A percentile compares a stretch with the other conserved stretches of the same genome.
These are phyloP conservation scores for Melieria crassipennis DNA, from an alignment of 2,888 invertebrate genomes.

Conservation along the genomic window DNA sequence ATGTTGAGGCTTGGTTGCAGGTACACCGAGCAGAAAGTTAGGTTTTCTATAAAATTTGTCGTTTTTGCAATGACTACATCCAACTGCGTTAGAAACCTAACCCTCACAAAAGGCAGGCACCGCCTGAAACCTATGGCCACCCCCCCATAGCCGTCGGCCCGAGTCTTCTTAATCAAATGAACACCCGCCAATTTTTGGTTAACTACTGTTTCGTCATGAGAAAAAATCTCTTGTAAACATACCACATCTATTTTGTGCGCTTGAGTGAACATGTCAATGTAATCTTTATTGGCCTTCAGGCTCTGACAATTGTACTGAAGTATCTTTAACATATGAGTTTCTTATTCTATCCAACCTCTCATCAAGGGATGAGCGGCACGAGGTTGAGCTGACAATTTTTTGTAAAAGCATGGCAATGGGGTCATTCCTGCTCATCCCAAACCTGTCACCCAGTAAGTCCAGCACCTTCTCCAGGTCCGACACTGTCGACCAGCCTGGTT, in stretches of 20 bases:
- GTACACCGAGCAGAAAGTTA: not conserved
- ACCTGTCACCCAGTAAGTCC: not conserved
- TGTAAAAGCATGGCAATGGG: not conserved
- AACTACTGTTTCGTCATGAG: not conserved
- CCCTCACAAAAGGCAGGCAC: not conserved
- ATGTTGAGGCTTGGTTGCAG: not conserved
- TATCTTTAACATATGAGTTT: not conserved
- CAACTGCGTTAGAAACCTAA: not conserved
- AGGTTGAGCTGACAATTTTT: not conserved
- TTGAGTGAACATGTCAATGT: not conserved
- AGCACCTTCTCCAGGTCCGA: not conserved
- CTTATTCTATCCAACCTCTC: not conserved
- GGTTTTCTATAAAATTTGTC: not conserved
- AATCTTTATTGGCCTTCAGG: not conserved
- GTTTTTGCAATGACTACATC: not conserved
- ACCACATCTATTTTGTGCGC: not conserved
- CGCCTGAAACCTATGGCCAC: not conserved
- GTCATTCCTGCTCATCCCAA: not conserved
- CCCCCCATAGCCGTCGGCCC: not conserved
- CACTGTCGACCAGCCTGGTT: not conserved
- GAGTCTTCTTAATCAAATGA: not conserved
- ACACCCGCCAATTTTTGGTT: not conserved
- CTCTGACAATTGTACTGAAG: slow-evolving; percentile 7
- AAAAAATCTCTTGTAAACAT: slow-evolving; percentile 2
- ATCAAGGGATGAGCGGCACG: not conserved